These are phyloP conservation scores for Drosophila melanosoma DNA, from an alignment of 2,888 invertebrate species.

Conservation along the genomic window DNA sequence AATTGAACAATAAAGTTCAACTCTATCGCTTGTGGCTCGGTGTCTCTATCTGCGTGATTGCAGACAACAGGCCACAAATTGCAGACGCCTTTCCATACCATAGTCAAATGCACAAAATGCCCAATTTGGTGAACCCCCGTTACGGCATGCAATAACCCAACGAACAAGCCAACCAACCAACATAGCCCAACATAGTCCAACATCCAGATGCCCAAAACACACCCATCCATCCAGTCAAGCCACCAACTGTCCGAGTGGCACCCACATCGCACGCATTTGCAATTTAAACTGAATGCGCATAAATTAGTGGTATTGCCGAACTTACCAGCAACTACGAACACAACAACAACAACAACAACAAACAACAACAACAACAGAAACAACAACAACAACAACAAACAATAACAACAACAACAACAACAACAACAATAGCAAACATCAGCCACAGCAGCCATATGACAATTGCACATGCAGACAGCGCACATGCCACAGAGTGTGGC, in stretches of 20 bases:
- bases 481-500: background rate
- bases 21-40: background rate
- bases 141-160: constrained; percentile 18
- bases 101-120: constrained; percentile 53
- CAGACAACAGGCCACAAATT: constrained; percentile 49
- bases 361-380: constrained; percentile 11
- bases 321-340: constrained; percentile 32
- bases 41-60: constrained; percentile 55
- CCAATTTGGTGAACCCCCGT: constrained; percentile 61
- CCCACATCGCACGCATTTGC: constrained; percentile 70
- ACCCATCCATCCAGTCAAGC: constrained; percentile 3
- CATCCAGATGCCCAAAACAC: background rate
- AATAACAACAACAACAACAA: background rate
- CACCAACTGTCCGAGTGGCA: constrained; percentile 8
- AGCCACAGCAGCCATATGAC: constrained; percentile 5
- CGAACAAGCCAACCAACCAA: background rate
- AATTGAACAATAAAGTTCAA: background rate
- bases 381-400: too few species aligned
- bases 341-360: constrained; percentile 9
- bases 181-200: too few species aligned
- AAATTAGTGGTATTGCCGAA: constrained; percentile 71
- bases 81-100: constrained; percentile 5
- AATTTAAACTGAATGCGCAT: constrained; percentile 77
- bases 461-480: constrained; percentile 33
- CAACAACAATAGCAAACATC: constrained; percentile 5